Conservation (phyloP, 1,140 invertebrate genomes). For the Wiebesia pumilae region DNA sequence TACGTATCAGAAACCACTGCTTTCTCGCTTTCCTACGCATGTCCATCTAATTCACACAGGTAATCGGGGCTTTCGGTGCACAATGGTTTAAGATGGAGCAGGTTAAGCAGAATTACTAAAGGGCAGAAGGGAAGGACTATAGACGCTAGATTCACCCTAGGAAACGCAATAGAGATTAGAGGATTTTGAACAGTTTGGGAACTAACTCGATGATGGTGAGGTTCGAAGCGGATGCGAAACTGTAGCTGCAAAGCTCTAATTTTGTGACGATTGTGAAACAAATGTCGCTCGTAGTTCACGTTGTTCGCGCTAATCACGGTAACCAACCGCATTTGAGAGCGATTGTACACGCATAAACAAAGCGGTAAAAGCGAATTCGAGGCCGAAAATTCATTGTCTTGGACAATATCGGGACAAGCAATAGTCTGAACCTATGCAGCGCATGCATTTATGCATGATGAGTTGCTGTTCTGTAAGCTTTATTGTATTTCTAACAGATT, state of each 20-base stretch:
- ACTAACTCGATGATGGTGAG: not conserved
- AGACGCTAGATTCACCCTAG: not conserved
- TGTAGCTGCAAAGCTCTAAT: not conserved
- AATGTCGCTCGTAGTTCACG: constrained; percentile 29
- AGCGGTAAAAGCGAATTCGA: constrained; percentile 30
- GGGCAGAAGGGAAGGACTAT: not conserved
- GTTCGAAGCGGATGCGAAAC: not conserved
- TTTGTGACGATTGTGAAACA: constrained; percentile 15
- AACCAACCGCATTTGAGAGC: not conserved
- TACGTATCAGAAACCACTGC: too few species aligned
- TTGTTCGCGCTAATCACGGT: not conserved
- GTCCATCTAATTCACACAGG: constrained; percentile 25
- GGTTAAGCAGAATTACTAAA: too few species aligned
- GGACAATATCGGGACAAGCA: constrained; percentile 20
- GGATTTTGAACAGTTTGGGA: constrained; percentile 23
- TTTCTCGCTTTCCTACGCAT: too few species aligned
- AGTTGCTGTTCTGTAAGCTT: too few species aligned
- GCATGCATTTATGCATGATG: too few species aligned
- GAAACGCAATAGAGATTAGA: constrained; percentile 25
- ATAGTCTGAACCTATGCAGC: not conserved
- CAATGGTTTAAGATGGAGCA: not conserved
- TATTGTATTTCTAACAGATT: too few species aligned
- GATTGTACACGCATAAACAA: constrained; percentile 39
- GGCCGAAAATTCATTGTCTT: constrained; percentile 34
- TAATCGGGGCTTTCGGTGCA: constrained; percentile 22